Evolutionary conservation across 2,888 invertebrate species (phyloP), one percentile per base, ranked within the genome.

Genomic region (Myopa testacea): DNA sequence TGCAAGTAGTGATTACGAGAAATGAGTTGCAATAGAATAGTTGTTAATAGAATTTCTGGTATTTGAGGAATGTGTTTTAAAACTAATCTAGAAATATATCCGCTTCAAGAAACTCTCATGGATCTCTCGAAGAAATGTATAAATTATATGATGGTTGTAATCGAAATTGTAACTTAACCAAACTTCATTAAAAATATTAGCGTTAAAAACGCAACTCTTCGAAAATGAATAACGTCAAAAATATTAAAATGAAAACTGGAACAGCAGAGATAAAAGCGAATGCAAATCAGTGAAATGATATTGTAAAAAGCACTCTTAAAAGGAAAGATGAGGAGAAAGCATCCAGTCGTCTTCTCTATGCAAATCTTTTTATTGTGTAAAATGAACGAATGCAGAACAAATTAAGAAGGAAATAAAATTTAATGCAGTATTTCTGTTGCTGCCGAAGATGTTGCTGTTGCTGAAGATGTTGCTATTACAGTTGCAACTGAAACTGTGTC

Each of bases 211-310:
- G 55, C 55, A 55, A 12, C n/a, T 55, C 55, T 5, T 6, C 55
- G 14, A 6, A 12, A 14, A 55, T 16, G 34, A 65, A 65, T 14
- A 10, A 6, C 37, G 38, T 38, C 0, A 8, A 37, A 34, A 65
- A 16, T 14, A 37, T 4, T 14, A 34, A 65, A 65, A 65, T 37
- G 34, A 37, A 65, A 37, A 65, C 16, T 55, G 55, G 55, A 55
- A 55, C 55, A n/a, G 55, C 14, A 40, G 34, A 70, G 52, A 52
- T 70, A 52, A 52, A 52, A 52, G 52, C 52, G 37, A 62, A 62
- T 26, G 63, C 38, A 63, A 73, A 63, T 73, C 73, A 72, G 71
- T 73, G 62, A 63, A 63, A 73, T 62, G 62, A 63, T 45, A 62
- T 45, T 60, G 40, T 73, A 63, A 73, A 55, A 73, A 73, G 73